Conservation (phyloP, 2,113 vertebrate genomes). For the cat (Felis catus) region F.catus_Fca126_mat1.0 CM031419.1:29729501-29730000, state of each 20-base stretch:
- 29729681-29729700: fast-evolving
- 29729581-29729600: slow-evolving; percentile 68
- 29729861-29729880: background rate
- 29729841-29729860: background rate
- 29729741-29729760: background rate
- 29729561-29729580: slow-evolving; percentile 75
- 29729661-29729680: background rate
- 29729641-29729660: background rate
- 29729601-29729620: slow-evolving; percentile 68
- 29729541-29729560: slow-evolving; percentile 75
- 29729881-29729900: background rate
- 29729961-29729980: background rate
- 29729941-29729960: background rate
- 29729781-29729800: background rate
- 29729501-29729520: slow-evolving; percentile 73
- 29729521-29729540: slow-evolving; percentile 81
- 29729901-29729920: background rate
- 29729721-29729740: background rate
- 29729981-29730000: background rate
- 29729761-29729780: background rate
- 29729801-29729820: background rate
- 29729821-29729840: background rate
- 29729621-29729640: slow-evolving; percentile 55
- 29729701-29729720: background rate
- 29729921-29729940: background rate